phyloP scores from a whole-genome alignment of 2,888 invertebrate species.

The Margaritifera margaritifera region DNA sequence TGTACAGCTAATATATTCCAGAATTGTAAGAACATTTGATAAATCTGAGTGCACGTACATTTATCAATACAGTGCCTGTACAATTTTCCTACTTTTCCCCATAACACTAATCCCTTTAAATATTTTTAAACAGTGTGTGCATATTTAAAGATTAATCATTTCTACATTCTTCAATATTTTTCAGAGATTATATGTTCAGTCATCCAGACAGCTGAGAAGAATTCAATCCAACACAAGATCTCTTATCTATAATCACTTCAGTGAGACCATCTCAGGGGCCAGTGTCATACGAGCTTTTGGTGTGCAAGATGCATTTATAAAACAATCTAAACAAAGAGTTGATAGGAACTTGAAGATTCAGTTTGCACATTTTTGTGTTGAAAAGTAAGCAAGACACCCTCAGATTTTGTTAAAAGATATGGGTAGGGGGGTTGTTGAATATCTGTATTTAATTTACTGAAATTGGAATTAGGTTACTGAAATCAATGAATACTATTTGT shows the following conservation, averaged over 20 bases:
- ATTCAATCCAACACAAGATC: conserved; percentile 69
- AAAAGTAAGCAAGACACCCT: conserved; percentile 22
- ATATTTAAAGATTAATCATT: too few relatives aligned
- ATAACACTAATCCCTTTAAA: too few relatives aligned
- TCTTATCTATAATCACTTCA: conserved; percentile 71
- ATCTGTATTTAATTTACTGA: neutral
- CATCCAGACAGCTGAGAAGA: conserved; percentile 70
- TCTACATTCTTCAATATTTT: conserved; percentile 11
- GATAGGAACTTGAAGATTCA: conserved; percentile 80
- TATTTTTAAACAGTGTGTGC: too few relatives aligned
- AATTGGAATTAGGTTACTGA: too few relatives aligned
- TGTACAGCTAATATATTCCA: too few relatives aligned
- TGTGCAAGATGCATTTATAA: conserved; percentile 55
- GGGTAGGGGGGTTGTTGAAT: neutral
- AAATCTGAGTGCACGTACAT: too few relatives aligned
- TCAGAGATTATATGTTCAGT: conserved; percentile 75
- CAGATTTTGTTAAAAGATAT: neutral
- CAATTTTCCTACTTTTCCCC: too few relatives aligned
- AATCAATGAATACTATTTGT: too few relatives aligned
- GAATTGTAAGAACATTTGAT: too few relatives aligned
- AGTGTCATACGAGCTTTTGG: conserved; percentile 67
- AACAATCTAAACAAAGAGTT: conserved; percentile 56
- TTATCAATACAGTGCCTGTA: too few relatives aligned
- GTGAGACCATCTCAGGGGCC: conserved; percentile 75
- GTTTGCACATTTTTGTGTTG: conserved; percentile 52